Evolutionary conservation across 2,888 invertebrate genomes (phyloP).

Genomic region (Patella caerulea): DNA sequence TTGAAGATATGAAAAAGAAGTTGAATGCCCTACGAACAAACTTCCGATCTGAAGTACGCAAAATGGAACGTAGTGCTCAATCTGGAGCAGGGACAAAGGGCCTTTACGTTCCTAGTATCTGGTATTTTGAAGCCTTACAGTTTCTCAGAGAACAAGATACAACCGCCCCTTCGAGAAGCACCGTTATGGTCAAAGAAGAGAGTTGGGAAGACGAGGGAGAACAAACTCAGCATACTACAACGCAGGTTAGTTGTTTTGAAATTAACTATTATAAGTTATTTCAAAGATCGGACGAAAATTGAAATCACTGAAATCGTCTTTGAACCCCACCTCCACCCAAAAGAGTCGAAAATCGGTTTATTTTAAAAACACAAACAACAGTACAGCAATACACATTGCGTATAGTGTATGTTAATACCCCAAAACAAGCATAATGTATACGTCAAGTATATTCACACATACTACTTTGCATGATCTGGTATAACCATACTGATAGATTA

Average conservation of each 20-base stretch:
- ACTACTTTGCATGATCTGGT: too few relatives aligned
- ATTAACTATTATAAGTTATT: too few relatives aligned
- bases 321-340: too few relatives aligned
- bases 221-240: background rate
- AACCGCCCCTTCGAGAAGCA: conserved; percentile 19
- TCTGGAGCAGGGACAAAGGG: conserved; percentile 23
- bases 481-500: too few relatives aligned
- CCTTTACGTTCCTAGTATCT: conserved; percentile 26
- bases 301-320: too few relatives aligned
- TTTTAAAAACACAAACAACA: too few relatives aligned
- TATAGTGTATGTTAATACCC: too few relatives aligned
- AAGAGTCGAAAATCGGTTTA: too few relatives aligned
- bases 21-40: conserved; percentile 49
- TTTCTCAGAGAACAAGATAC: conserved; percentile 31
- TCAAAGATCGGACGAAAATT: too few relatives aligned
- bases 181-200: background rate
- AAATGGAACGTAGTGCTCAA: conserved; percentile 36
- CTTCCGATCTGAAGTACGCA: conserved; percentile 51
- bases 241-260: background rate
- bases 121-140: conserved; percentile 29
- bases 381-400: too few relatives aligned
- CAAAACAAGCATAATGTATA: too few relatives aligned
- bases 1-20: conserved; percentile 46
- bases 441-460: too few relatives aligned
- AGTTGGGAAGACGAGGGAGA: background rate